Base-by-base conservation (phyloP, 2,797 vertebrate genomes). In the Sciurus carolinensis region DNA sequence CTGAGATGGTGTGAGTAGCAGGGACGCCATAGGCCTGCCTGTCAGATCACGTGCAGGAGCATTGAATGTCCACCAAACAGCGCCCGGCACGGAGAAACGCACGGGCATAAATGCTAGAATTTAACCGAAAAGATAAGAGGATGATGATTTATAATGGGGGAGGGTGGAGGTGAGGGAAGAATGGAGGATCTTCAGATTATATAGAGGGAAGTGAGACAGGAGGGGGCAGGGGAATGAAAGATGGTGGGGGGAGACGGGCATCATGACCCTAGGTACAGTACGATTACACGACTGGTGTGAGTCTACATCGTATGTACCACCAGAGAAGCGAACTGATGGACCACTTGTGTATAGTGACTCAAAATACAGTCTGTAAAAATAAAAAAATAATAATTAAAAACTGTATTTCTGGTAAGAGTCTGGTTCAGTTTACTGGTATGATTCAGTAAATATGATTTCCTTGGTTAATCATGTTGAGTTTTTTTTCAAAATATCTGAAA, bases 11-110 rank as follows among this genome's bases (percentile, higher is more conserved):
- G 4, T 36, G 12, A 79, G 20, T 7, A 87, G 28, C 26, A 39
- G 44, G 44, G 88, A 69, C 18, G 36, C 36, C 5, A 17, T 5
- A 76, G 8, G 1, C 5, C 22, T 30, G 18, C 52, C 30, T 69
- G 17, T 47, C 3, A n/a, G 39, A 42, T 67, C 59, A 83, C 30
- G 67, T 66, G n/a, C 50, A 10, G 30, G 22, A 39, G 1, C 0
- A 5, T 3, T 3, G 30, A 69, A 59, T 54, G 2, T 7, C 42
- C 17, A 59, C 24, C 20, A 52, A 62, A n/a, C 3, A 59, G 14
- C 8, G 6, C 4, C 11, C 14, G 36, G 14, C 11, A 69, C 22
- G 24, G 0, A 13, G 11, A 6, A 12, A 50, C 0, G 18, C 7
- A 2, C 20, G 22, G 36, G 7, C 18, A 26, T 28, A 67, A 12